These are phyloP conservation scores for Drosophila tsacasi DNA, from an alignment of 1,140 invertebrate genomes.

Conservation along the genomic window DNA sequence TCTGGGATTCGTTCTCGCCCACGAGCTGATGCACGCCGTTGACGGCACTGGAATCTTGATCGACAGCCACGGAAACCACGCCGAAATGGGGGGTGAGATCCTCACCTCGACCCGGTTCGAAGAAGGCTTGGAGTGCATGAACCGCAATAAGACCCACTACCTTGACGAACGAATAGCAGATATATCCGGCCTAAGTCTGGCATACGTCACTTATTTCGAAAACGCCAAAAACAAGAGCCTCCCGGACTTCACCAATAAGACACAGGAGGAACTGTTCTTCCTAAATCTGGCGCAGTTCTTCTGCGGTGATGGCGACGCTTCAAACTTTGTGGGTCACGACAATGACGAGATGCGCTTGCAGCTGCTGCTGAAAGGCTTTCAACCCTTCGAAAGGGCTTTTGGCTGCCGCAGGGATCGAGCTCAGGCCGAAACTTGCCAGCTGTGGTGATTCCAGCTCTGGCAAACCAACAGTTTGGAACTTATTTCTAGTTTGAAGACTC, in stretches of 20 bases:
- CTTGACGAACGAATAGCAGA: constrained; percentile 67
- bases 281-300: constrained; percentile 75
- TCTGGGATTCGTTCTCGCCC: constrained; percentile 69
- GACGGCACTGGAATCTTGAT: constrained; percentile 32
- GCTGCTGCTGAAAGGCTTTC: constrained; percentile 55
- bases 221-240: not conserved
- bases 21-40: constrained; percentile 72
- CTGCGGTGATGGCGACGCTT: constrained; percentile 27
- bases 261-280: constrained; percentile 59
- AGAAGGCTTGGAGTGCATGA: constrained; percentile 46
- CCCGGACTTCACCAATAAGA: constrained; percentile 24
- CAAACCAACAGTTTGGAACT: not conserved
- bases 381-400: constrained; percentile 44
- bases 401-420: constrained; percentile 25
- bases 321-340: constrained; percentile 56
- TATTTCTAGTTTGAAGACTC: not conserved
- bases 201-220: constrained; percentile 58
- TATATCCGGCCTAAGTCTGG: constrained; percentile 57
- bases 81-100: constrained; percentile 10
- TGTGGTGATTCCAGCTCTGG: constrained; percentile 47
- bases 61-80: constrained; percentile 48
- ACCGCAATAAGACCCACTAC: constrained; percentile 41
- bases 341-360: constrained; percentile 53
- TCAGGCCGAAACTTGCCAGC: constrained; percentile 44
- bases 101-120: not conserved